Conservation (phyloP, 1,140 invertebrate species). For the Colletes latitarsis region DNA sequence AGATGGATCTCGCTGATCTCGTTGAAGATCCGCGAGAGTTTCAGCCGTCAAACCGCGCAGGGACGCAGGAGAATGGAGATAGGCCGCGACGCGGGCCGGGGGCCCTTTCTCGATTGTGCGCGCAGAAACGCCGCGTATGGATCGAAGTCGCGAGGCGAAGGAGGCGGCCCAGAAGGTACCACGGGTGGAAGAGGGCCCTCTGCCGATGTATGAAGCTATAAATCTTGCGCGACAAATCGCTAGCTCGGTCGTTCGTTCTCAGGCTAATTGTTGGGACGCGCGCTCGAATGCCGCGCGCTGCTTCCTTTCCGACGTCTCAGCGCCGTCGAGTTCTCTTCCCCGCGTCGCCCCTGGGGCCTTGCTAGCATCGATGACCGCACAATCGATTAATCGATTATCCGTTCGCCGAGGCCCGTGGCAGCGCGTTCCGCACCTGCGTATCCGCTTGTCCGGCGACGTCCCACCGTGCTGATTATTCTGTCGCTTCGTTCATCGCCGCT, state of each 20-base stretch:
- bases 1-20: constrained; percentile 62
- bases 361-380: constrained; percentile 43
- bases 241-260: constrained; percentile 65
- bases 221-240: constrained; percentile 72
- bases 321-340: background rate
- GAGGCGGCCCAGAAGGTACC: background rate
- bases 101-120: constrained; percentile 43
- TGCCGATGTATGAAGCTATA: constrained; percentile 71
- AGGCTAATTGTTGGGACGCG: constrained; percentile 72
- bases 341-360: background rate
- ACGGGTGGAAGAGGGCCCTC: constrained; percentile 24
- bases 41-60: constrained; percentile 42
- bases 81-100: constrained; percentile 4
- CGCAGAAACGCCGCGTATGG: constrained; percentile 28
- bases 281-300: constrained; percentile 61
- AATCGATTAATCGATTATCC: constrained; percentile 72
- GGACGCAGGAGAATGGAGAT: constrained; percentile 43
- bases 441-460: constrained; percentile 41
- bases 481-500: constrained; percentile 39
- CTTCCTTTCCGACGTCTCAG: background rate
- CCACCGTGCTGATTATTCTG: constrained; percentile 53
- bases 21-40: constrained; percentile 51
- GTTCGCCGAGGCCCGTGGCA: constrained; percentile 23
- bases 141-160: constrained; percentile 12
- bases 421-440: constrained; percentile 48